Evolutionary conservation across 2,113 vertebrate species (phyloP), one percentile per base, ranked within the genome.

Genomic region (Anthoscopus minutus): DNA sequence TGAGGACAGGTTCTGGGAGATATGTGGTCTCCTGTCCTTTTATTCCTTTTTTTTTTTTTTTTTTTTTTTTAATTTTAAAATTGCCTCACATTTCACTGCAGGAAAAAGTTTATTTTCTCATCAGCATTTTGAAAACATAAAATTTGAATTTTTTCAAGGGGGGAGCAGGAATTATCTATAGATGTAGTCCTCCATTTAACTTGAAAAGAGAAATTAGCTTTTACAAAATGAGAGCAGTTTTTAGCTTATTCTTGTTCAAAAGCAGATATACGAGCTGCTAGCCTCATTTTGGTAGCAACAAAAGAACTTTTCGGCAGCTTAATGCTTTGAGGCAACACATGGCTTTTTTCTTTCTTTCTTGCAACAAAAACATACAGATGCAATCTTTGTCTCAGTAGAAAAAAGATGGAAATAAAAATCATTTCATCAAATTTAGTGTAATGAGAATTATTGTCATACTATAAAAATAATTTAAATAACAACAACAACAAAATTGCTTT

Each of bases 331-430:
- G 85, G 92, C 81, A 94, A 94, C 89, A 95, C 94, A 95, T 94
- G 94, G 89, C 71, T 95, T 87, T 57, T 88, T 89, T 81, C 94
- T 95, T 94, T 94, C 77, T 93, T 81, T 86, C 79, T 88, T 74
- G 64, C 4, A 5, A 94, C 85, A 88, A 94, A 97, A 95, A 96
- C 96, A 96, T 93, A 95, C 95, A 95, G 94, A 96, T 96, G 93
- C 79, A 71, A 81, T 94, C 94, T 97, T 97, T 96, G 96, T 96
- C 80, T 96, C 69, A 67, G 56, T 13, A 71, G 56, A 92, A 93
- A 86, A 94, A 92, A 66, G 64, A 93, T 88, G 47, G 71, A 93
- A 95, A 90, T 92, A 90, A 96, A 89, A 94, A 93, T 91, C 4
- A 92, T 40, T 96, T 90, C 86, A 96, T 94, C 93, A 94, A 90